Evolutionary conservation across 2,113 vertebrate species (phyloP).

Genomic region (Capreolus pygargus): DNA sequence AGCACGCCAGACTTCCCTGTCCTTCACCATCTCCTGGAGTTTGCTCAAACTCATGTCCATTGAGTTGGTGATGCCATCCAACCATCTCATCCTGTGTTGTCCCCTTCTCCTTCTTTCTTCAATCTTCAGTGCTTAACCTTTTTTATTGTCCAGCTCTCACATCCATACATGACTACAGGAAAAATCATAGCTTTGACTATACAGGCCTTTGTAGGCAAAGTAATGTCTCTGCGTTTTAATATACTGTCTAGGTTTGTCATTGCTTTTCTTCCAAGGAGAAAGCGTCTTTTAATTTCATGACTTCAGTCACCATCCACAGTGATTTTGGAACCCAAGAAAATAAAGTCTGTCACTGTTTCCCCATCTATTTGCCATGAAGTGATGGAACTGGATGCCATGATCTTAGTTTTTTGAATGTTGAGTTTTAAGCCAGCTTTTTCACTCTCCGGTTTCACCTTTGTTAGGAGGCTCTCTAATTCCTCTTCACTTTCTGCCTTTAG

Average conservation of each 20-base stretch:
- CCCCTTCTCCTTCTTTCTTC: not conserved
- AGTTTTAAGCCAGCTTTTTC: not conserved
- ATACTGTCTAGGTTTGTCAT: not conserved
- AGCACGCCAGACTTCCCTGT: not conserved
- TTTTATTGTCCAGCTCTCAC: not conserved
- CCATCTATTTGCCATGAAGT: not conserved
- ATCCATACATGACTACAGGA: not conserved
- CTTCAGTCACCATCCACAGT: not conserved
- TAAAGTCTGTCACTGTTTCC: not conserved
- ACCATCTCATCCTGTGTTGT: not conserved
- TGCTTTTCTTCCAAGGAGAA: not conserved
- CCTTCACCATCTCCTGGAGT: not conserved
- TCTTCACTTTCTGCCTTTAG: not conserved
- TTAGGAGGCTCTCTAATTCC: not conserved
- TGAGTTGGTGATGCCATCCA: not conserved
- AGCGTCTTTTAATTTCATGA: not conserved
- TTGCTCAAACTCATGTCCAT: not conserved
- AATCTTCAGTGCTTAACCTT: not conserved
- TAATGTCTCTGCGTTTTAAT: not conserved
- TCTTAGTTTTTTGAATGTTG: not conserved
- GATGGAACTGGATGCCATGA: not conserved
- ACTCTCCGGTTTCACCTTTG: not conserved
- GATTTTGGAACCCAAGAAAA: not conserved
- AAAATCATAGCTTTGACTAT: not conserved
- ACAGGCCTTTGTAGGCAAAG: not conserved